A percentile compares a stretch with the other conserved stretches of the same genome.
Evolutionary conservation across 2,888 invertebrate genomes (phyloP).

Genomic region (Dorcus parallelipipedus): DNA sequence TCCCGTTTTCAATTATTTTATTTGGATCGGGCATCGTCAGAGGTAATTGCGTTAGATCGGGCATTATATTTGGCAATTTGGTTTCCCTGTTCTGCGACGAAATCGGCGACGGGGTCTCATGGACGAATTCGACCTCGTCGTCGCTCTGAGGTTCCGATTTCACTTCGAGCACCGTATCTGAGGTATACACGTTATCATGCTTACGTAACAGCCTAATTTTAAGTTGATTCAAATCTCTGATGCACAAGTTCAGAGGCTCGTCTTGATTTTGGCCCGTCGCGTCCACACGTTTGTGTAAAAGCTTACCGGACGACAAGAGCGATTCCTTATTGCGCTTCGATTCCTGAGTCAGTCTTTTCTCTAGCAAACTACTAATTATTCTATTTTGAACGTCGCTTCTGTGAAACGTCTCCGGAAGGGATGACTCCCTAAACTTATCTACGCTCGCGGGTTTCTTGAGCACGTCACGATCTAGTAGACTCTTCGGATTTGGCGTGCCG

Average conservation of each 20-base stretch:
- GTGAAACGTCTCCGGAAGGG: slow-evolving; percentile 37
- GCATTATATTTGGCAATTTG: slow-evolving; percentile 29
- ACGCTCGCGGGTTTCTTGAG: slow-evolving; percentile 16
- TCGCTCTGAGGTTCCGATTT: slow-evolving; percentile 60
- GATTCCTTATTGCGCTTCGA: slow-evolving; percentile 48
- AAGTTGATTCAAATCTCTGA: slow-evolving; percentile 69
- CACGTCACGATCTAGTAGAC: slow-evolving; percentile 46
- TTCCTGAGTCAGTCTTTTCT: slow-evolving; percentile 67
- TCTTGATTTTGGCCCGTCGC: slow-evolving; percentile 51
- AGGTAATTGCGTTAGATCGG: slow-evolving; percentile 41
- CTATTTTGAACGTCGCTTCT: slow-evolving; percentile 66
- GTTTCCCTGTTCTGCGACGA: slow-evolving; percentile 30
- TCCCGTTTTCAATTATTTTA: slow-evolving; percentile 46
- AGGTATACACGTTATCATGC: slow-evolving; percentile 61
- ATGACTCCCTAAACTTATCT: slow-evolving; percentile 23
- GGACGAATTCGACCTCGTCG: slow-evolving; percentile 51
- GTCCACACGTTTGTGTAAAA: slow-evolving; percentile 42
- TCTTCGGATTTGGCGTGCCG: slow-evolving; percentile 62
- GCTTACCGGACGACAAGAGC: slow-evolving; percentile 23
- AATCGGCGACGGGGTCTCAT: slow-evolving; percentile 39
- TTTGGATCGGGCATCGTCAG: slow-evolving; percentile 50
- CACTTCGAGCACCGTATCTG: slow-evolving; percentile 50
- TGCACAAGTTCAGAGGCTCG: slow-evolving; percentile 80
- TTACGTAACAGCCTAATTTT: slow-evolving; percentile 63
- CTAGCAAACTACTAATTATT: slow-evolving; percentile 66